Evolutionary conservation across 2,797 vertebrate species (phyloP).

Genomic region (Gambusia yucatana): DNA sequence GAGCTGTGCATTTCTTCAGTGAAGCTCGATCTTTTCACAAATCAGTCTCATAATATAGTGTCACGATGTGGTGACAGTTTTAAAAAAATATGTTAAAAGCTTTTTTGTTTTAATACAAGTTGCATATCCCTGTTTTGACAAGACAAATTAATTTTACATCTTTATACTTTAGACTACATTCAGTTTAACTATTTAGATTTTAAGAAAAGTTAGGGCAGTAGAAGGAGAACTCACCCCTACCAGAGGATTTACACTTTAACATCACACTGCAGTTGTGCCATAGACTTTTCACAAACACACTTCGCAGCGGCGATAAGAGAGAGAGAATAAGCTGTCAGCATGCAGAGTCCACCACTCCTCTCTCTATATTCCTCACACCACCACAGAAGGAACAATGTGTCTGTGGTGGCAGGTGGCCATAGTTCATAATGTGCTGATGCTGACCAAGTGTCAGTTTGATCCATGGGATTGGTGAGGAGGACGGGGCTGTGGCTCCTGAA

Average conservation of each 20-base stretch:
- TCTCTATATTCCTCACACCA: conserved; percentile 88
- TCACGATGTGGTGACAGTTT: too few relatives aligned
- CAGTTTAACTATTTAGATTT: conserved; percentile 35
- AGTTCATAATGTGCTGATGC: conserved; percentile 90
- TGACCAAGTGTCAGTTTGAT: conserved; percentile 87
- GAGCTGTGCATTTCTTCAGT: too few relatives aligned
- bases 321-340: conserved; percentile 74
- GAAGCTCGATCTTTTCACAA: too few relatives aligned
- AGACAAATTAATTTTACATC: not conserved
- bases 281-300: conserved; percentile 68
- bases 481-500: conserved; percentile 80
- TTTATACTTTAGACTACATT: not conserved
- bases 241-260: conserved; percentile 55
- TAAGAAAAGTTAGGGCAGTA: conserved; percentile 35
- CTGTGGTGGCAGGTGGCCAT: conserved; percentile 85
- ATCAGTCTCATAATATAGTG: too few relatives aligned
- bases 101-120: too few relatives aligned
- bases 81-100: too few relatives aligned
- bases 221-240: conserved; percentile 30
- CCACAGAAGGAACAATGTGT: conserved; percentile 87
- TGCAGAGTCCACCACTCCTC: conserved; percentile 69
- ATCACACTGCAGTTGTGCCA: conserved; percentile 55
- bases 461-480: conserved; percentile 74
- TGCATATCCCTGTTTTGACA: not conserved
- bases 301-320: conserved; percentile 71